Evolutionary conservation across 2,797 vertebrate species (phyloP).

Genomic region (Lagocephalus sceleratus): DNA sequence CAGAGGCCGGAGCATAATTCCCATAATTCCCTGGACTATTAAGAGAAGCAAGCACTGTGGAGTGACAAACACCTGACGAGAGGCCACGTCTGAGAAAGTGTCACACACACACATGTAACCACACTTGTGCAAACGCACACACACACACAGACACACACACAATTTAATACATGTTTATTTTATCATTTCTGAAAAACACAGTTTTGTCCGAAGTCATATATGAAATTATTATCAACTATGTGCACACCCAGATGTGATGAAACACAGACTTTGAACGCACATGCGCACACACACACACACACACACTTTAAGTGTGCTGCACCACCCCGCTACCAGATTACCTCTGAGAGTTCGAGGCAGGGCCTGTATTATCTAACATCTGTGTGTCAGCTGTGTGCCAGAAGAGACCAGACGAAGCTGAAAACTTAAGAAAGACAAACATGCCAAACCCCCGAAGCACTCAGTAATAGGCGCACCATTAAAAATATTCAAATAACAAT

Average conservation of each 20-base stretch:
- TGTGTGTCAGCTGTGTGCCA: constrained; percentile 5
- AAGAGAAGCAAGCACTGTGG: constrained; percentile 46
- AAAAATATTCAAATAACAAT: no score
- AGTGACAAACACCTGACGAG: constrained; percentile 29
- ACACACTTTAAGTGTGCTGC: constrained; percentile 23
- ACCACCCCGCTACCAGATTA: constrained; percentile 6
- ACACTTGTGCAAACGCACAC: constrained; percentile 5
- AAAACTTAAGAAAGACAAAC: neutral
- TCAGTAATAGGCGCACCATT: no score
- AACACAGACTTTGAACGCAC: constrained; percentile 10
- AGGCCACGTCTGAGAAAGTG: constrained; percentile 28
- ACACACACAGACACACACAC: no score
- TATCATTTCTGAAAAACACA: neutral
- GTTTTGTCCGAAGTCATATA: constrained; percentile 5
- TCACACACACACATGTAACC: constrained; percentile 19
- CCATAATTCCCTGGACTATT: constrained; percentile 53
- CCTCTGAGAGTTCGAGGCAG: constrained; percentile 22
- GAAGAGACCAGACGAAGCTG: constrained; percentile 1
- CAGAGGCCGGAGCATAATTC: constrained; percentile 20
- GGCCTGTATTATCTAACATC: constrained; percentile 7
- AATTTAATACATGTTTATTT: neutral
- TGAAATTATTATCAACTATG: constrained; percentile 19
- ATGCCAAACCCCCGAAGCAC: neutral
- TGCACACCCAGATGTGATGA: constrained; percentile 30
- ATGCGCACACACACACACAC: neutral